A percentile compares a stretch with the other conserved stretches of the same genome.
Conservation (phyloP, 2,888 invertebrate genomes). For the Peribatodes rhomboidaria region DNA sequence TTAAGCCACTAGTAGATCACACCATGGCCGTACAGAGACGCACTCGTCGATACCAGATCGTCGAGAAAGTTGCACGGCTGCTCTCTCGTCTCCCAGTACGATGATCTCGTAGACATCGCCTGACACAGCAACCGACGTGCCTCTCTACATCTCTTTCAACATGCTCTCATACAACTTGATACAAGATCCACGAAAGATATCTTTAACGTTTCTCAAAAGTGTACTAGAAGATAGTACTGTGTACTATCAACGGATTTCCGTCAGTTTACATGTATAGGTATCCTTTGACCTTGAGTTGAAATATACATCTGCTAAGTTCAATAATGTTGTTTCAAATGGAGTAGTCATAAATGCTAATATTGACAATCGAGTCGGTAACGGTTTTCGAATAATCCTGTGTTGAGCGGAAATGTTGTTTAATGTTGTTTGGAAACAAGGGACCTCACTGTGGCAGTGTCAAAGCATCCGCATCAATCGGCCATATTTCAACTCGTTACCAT, state of each 20-base stretch:
- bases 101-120: constrained; percentile 47
- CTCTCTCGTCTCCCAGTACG: constrained; percentile 69
- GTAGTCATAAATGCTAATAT: too few species aligned
- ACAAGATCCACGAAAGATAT: background rate
- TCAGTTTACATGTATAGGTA: too few species aligned
- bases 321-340: background rate
- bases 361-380: background rate
- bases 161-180: background rate
- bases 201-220: too few species aligned
- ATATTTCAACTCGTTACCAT: constrained; percentile 22
- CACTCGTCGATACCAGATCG: constrained; percentile 70
- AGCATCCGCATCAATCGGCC: constrained; percentile 19
- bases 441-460: constrained; percentile 6
- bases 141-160: background rate
- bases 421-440: constrained; percentile 3
- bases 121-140: constrained; percentile 16
- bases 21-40: constrained; percentile 56
- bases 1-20: constrained; percentile 49
- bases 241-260: too few species aligned
- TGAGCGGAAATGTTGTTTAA: background rate
- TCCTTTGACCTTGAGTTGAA: too few species aligned
- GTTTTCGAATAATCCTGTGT: background rate
- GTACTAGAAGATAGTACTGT: too few species aligned
- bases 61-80: constrained; percentile 79
- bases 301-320: background rate